These are phyloP conservation scores for Syndactyla subalaris DNA, from an alignment of 2,797 vertebrate genomes.

Conservation along the genomic window DNA sequence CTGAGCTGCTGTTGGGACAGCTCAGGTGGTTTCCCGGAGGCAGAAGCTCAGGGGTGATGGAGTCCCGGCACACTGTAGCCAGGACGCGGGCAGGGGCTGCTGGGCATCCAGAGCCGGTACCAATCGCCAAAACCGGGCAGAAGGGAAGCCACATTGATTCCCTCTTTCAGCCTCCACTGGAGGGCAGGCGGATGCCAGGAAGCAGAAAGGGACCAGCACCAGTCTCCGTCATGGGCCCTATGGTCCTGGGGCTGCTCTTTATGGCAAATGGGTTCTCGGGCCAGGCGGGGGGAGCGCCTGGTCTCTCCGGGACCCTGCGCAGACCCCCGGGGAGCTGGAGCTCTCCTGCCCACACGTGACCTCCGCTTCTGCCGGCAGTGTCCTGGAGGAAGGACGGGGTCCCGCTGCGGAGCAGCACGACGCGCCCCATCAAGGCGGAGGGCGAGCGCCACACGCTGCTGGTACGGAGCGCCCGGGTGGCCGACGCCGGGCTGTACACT, in stretches of 20 bases:
- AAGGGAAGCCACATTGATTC: background rate
- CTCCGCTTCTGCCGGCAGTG: slow-evolving; percentile 74
- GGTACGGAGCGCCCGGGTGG: slow-evolving; percentile 83
- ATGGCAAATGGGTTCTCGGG: background rate
- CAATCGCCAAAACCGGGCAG: background rate
- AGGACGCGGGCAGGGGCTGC: background rate
- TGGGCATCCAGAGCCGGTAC: background rate
- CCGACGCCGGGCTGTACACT: slow-evolving; percentile 87
- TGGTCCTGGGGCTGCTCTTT: background rate
- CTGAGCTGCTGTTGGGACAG: background rate
- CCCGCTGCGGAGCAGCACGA: slow-evolving; percentile 72
- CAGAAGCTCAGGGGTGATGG: background rate
- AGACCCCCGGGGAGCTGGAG: background rate
- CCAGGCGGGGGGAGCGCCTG: background rate
- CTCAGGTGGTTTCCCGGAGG: background rate
- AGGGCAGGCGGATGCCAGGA: slow-evolving; percentile 28
- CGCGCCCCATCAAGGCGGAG: slow-evolving; percentile 87
- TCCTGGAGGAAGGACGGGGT: slow-evolving; percentile 88
- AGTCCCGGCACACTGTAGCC: background rate
- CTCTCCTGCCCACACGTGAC: background rate
- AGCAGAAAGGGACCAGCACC: background rate
- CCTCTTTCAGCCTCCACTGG: background rate
- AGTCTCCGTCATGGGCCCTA: background rate
- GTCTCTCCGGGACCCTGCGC: background rate
- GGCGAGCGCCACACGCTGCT: slow-evolving; percentile 91